phyloP scores from a whole-genome alignment of 1,140 invertebrate species.

The Palaemon carinicauda region DNA sequence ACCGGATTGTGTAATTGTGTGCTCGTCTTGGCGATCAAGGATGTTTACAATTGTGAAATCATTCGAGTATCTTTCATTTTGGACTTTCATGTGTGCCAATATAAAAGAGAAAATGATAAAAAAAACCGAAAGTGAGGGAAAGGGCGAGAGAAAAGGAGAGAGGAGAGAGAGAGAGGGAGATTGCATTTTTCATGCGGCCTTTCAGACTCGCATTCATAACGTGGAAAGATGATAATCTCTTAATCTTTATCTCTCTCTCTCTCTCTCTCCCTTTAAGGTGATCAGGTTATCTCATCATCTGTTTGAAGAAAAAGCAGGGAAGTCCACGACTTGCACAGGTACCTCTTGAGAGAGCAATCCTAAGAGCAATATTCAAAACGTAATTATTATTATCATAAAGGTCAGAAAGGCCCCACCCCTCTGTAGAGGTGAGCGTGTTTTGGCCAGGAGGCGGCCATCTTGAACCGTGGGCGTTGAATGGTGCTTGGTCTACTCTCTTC shows the following conservation, averaged over 20 bases:
- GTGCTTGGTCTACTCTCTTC: slow-evolving; percentile 25
- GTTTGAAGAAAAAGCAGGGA: slow-evolving; percentile 1
- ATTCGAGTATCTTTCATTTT: too few relatives aligned
- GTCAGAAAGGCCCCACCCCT: slow-evolving; percentile 44
- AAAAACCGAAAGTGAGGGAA: not conserved
- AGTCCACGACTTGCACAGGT: not conserved
- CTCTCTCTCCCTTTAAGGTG: too few relatives aligned
- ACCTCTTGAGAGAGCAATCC: not conserved
- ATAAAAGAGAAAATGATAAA: too few relatives aligned
- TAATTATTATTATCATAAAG: slow-evolving; percentile 55
- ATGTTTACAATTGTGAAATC: too few relatives aligned
- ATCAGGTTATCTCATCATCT: too few relatives aligned
- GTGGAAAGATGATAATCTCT: too few relatives aligned
- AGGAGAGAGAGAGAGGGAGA: not conserved
- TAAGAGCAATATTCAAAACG: slow-evolving; percentile 28
- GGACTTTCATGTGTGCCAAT: too few relatives aligned
- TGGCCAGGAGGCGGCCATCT: slow-evolving; percentile 42
- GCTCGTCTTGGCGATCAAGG: too few relatives aligned
- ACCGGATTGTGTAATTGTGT: too few relatives aligned
- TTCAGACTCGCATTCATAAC: too few relatives aligned
- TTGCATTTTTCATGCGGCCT: too few relatives aligned
- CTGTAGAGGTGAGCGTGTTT: slow-evolving; percentile 17
- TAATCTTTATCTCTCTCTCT: too few relatives aligned
- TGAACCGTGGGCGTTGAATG: slow-evolving; percentile 29
- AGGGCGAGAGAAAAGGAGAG: not conserved